Evolutionary conservation across 2,113 vertebrate genomes (phyloP), one percentile per base, ranked within the genome.

Genomic region (Thunnus maccoyii): DNA sequence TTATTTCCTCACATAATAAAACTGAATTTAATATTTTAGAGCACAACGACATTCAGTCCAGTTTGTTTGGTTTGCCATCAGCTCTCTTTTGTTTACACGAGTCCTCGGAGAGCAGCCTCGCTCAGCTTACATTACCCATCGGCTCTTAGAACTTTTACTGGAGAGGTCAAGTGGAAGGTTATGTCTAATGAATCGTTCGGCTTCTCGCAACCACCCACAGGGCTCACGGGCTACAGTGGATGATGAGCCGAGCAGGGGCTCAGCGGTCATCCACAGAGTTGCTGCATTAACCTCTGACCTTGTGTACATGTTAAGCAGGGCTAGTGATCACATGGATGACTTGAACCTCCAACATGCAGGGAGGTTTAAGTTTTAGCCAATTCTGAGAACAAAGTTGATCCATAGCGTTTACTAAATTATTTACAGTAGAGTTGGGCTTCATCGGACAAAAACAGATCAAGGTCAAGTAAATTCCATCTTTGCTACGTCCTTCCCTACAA

Each of bases 151-250:
- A 72, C 72, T 81, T 82, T 84, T 50, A 76, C 47, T 47, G 44
- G 52, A 14, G 41, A 77, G 85, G 87, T 91, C 90, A 85, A 88
- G 82, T 73, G 51, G 68, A 82, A 86, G 86, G 92, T 88, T n/a
- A 6, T 13, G 22, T 70, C 66, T 86, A 84, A 88, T 90, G 87
- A 91, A 82, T 86, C 57, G 12, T 50, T 72, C 46, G 2, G 66
- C 20, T 72, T 66, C 80, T 73, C 20, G 36, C 50, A 3, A 68
- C 46, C 25, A 10, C 63, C 85, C 75, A 66, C 78, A 0, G 66
- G 65, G 54, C 51, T 82, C 57, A 3, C 2, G 48, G 41, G 68
- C 72, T n/a, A 27, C 68, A 18, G 7, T 11, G 5, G 30, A 68
- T 52, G 55, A 76, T 18, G 46, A 70, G 50, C 51, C 0, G 16